Evolutionary conservation across 2,888 invertebrate genomes (phyloP), one percentile per base, ranked within the genome.

Genomic region (Rhodophaea formosa): DNA sequence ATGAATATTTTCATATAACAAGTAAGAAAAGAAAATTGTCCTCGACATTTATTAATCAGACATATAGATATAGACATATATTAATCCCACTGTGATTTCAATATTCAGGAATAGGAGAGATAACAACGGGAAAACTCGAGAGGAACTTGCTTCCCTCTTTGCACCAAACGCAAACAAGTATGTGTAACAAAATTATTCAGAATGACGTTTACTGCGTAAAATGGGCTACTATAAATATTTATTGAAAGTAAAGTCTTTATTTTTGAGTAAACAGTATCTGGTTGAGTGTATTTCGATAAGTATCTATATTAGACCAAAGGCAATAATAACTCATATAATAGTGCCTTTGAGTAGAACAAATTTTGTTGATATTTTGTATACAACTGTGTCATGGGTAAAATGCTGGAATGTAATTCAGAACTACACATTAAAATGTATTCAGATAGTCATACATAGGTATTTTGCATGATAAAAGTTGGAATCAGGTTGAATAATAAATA

Each of bases 81-180:
- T 32, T 57, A 43, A 53, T 45, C 23, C 45, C n/a, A 17, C 10
- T 39, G 23, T 56, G 61, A 69, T 84, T 85, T 85, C 62, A 66
- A 76, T 77, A 79, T 84, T 84, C 84, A 91, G 91, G 89, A 88
- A 77, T 86, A 89, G 84, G 69, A 82, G 90, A 82, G 89, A 89
- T 82, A 86, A 86, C 80, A 76, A 73, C 79, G 75, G 74, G 75
- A 87, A 88, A 85, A 86, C 81, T 78, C 79, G 78, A 67, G 90
- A 90, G 70, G 88, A 90, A 64, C 84, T 79, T 74, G 70, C 88
- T 75, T 80, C 87, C 64, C 77, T 80, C 65, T 85, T 74, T 79
- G 90, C 87, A 84, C 73, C 85, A 74, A 86, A 84, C 82, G 70
- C 80, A 71, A 86, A 86, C 87, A 90, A 88, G 91, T 90, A 91